Conservation (phyloP, 2,113 vertebrate species). For the Aegotheles bennettii region DNA sequence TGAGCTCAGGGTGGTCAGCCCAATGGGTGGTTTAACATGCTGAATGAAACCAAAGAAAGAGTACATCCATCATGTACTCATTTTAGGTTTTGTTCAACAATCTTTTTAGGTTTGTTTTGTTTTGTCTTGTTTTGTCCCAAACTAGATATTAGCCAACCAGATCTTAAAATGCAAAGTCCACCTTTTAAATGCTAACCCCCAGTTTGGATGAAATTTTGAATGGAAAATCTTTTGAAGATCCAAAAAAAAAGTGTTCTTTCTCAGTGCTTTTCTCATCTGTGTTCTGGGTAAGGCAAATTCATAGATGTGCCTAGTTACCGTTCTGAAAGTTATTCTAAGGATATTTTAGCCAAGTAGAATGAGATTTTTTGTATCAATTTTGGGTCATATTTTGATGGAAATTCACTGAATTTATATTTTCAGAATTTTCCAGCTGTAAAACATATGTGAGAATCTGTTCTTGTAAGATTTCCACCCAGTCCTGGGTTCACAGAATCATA, state of each 20-base stretch:
- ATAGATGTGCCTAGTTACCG: neutral
- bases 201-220: neutral
- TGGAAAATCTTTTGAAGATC: slow-evolving; percentile 9
- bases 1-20: slow-evolving; percentile 45
- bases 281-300: neutral
- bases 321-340: neutral
- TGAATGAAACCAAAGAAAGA: slow-evolving; percentile 37
- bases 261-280: neutral
- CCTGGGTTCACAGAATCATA: neutral
- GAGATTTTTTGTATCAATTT: neutral
- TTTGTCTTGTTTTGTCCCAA: neutral
- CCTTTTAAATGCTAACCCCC: neutral
- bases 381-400: neutral
- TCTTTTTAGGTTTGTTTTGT: neutral
- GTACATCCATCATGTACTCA: slow-evolving; percentile 24
- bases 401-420: neutral
- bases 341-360: neutral
- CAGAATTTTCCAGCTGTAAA: neutral
- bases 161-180: neutral
- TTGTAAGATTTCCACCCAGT: neutral
- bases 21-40: slow-evolving; percentile 35
- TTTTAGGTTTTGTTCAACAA: neutral
- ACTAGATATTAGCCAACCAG: neutral
- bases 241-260: neutral
- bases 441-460: neutral